phyloP scores from a whole-genome alignment of 1,140 invertebrate species.

The Eumaeus atala region DNA sequence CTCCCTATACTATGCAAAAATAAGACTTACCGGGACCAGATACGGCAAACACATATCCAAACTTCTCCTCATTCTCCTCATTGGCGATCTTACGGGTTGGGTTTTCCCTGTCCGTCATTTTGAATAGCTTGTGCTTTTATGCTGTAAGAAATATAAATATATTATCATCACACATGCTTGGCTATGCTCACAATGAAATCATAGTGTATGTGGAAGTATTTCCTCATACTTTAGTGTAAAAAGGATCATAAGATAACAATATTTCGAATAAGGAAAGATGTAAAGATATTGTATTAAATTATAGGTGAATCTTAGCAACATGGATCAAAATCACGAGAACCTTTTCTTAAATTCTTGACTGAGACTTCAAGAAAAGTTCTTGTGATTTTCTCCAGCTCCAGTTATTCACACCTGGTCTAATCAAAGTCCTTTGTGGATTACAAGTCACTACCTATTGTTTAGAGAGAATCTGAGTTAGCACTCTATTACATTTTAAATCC shows the following conservation, averaged over 20 bases:
- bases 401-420: too few species aligned
- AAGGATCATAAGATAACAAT: background rate
- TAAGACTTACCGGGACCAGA: constrained; percentile 92
- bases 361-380: too few species aligned
- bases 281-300: too few species aligned
- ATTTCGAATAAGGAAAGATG: too few species aligned
- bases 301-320: too few species aligned
- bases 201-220: background rate
- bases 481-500: too few species aligned
- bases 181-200: background rate
- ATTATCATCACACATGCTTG: background rate
- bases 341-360: too few species aligned
- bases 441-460: too few species aligned
- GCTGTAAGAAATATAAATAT: constrained; percentile 24
- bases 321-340: too few species aligned
- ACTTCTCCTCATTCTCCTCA: constrained; percentile 90
- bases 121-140: constrained; percentile 37
- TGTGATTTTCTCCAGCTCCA: too few species aligned
- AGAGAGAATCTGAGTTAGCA: too few species aligned
- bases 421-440: too few species aligned
- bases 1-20: constrained; percentile 5
- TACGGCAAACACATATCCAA: constrained; percentile 97
- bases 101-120: constrained; percentile 72
- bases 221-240: background rate
- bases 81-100: constrained; percentile 83